A percentile compares a stretch with the other conserved stretches of the same genome.
These are phyloP conservation scores for Alcedo quadribrachys DNA, from an alignment of 2,797 vertebrate species.

Conservation along the genomic window DNA sequence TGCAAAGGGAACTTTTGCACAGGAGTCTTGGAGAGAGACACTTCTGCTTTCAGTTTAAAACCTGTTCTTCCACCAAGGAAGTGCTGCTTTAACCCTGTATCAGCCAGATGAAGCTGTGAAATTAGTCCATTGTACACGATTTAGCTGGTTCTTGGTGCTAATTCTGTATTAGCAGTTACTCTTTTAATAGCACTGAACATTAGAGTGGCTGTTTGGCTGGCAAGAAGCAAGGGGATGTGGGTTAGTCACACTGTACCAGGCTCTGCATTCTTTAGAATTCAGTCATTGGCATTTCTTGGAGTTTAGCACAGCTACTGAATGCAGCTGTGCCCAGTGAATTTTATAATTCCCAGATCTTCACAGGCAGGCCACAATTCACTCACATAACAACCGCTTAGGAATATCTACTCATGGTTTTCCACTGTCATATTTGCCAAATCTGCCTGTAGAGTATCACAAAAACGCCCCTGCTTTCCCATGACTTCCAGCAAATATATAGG, in stretches of 20 bases:
- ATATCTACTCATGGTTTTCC: not conserved
- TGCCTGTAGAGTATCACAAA: not conserved
- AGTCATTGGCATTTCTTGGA: constrained; percentile 34
- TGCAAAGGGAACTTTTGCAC: not conserved
- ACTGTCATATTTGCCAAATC: not conserved
- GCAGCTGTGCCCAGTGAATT: constrained; percentile 2
- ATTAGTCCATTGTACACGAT: not conserved
- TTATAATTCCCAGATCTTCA: constrained; percentile 5
- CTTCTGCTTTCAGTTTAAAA: not conserved
- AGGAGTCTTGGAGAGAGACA: not conserved
- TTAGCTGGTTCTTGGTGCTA: not conserved
- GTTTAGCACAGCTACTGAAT: not conserved
- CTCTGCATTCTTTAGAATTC: not conserved
- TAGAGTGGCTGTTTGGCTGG: not conserved
- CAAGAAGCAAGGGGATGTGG: not conserved
- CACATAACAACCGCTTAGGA: not conserved
- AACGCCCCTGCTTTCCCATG: not conserved
- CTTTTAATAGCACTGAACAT: not conserved
- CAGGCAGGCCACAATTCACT: not conserved
- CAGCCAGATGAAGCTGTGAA: not conserved
- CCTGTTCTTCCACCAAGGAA: not conserved
- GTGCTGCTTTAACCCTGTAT: not conserved
- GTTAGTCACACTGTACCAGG: not conserved
- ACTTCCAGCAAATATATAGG: not conserved
- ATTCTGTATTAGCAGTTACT: not conserved